Evolutionary conservation across 1,140 invertebrate genomes (phyloP), one percentile per base, ranked within the genome.

Genomic region (Gonioctena quinquepunctata): DNA sequence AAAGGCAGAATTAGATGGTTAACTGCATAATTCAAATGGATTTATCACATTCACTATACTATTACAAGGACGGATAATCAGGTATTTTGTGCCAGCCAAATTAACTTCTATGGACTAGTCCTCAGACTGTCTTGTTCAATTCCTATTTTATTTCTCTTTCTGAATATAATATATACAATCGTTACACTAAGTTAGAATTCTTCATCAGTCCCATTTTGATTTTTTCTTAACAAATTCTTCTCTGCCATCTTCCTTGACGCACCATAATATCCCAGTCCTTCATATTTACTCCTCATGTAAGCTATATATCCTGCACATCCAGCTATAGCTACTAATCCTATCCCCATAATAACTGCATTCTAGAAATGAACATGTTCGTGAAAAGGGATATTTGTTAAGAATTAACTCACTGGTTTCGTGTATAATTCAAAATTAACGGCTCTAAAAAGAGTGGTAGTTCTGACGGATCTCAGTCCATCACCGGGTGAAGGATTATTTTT

Each of bases 341-440:
- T 68, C 19, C 86, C 87, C 93, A 95, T 95, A 63, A 94, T 88
- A 2, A 89, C 83, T 76, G 90, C 90, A 84, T 95, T 94, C 93
- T 95, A 85, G 79, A 91, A 91, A 64, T 18, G 16, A 11, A n/a
- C 16, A 42, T 42, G 16, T 42, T 42, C 16, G 13, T 42, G 8
- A 42, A n/a, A n/a, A 11, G 33, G 16, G 11, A 42, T 42, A 42
- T n/a, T 42, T n/a, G 3, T 54, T 21, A 56, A 23, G n/a, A 56
- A 18, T 3, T 54, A 57, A 83, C 88, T 89, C 89, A 94, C 93
- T 72, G 93, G 93, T 84, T 91, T 92, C 2, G 88, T 86, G 81
- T 94, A 95, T 8, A 95, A 83, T 84, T 95, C 93, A 85, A 92
- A 94, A 84, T 95, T 95, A 5, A 94, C 82, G 18, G 89, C 86